Conservation (phyloP, 2,888 invertebrate genomes). For the Mythimna pallens region DNA sequence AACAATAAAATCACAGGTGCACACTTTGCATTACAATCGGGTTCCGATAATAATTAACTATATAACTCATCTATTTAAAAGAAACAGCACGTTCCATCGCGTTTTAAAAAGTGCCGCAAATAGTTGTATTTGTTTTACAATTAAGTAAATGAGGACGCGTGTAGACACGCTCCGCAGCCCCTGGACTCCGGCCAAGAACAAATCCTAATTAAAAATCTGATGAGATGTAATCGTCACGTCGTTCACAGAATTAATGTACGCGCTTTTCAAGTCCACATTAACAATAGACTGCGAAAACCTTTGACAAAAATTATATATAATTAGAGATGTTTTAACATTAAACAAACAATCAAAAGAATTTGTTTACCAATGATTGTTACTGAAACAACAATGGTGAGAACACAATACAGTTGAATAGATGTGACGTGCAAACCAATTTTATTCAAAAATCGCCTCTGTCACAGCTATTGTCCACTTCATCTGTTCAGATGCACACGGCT, state of each 20-base stretch:
- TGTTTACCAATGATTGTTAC: conserved; percentile 51
- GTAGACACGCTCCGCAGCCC: conserved; percentile 60
- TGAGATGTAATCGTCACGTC: conserved; percentile 65
- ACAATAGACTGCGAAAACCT: conserved; percentile 50
- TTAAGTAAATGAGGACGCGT: conserved; percentile 68
- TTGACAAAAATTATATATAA: conserved; percentile 44
- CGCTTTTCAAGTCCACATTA: conserved; percentile 36
- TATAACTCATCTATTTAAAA: conserved; percentile 26
- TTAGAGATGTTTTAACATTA: conserved; percentile 45
- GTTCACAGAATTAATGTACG: conserved; percentile 67
- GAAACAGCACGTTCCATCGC: conserved; percentile 51
- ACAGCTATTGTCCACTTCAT: conserved; percentile 25
- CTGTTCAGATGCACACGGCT: neutral
- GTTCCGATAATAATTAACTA: conserved; percentile 51
- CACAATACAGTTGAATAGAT: conserved; percentile 32
- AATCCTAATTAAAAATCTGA: conserved; percentile 70
- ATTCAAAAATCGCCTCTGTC: conserved; percentile 43
- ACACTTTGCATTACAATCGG: conserved; percentile 54
- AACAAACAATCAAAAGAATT: conserved; percentile 48
- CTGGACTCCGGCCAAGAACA: conserved; percentile 71
- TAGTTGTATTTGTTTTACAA: conserved; percentile 61
- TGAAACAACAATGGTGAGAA: conserved; percentile 56
- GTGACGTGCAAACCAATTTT: conserved; percentile 37
- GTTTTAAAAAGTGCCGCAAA: conserved; percentile 43
- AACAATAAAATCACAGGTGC: conserved; percentile 77